Base-by-base conservation (phyloP, 2,888 invertebrate genomes). In the Perizoma affinitatum region DNA sequence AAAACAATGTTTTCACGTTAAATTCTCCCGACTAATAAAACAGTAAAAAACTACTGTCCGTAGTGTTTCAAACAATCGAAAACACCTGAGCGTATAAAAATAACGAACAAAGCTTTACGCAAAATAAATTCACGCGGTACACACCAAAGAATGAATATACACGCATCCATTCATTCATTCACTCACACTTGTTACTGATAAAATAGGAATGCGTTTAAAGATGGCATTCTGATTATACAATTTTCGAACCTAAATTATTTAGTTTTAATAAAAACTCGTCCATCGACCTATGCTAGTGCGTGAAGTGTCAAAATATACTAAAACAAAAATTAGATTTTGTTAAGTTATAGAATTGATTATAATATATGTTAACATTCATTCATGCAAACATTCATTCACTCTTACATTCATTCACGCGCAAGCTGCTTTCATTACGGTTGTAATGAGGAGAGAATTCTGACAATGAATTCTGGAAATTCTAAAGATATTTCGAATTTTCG, bases 391-490 rank as follows among this genome's bases (percentile, higher is more conserved):
- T 35, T 9, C 34, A 46, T 40, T 49, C 49, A 40, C 11, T 49
- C 49, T 6, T 49, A 35, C 49, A 49, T 44, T 22, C 45, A 40
- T 45, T 50, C 48, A 50, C 52, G 47, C 44, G 42, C 58, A 54
- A 51, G 47, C 8, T 57, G 62, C 65, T 60, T 65, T 65, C 68
- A 66, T 61, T 65, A 59, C 49, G 54, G 54, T 66, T 66, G 66
- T 63, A 67, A 69, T 62, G 65, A 67, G 56, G 48, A 59, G 61
- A 22, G 57, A 61, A 53, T 54, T 36, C 44, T 62, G 59, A 67
- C 66, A 69, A 67, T 67, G 60, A 69, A 66, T 63, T 69, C 67
- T 66, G 67, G 66, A 52, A 58, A 45, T 69, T 66, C 54, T 58
- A 67, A 65, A 65, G 66, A 65, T 60, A 65, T 69, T 69, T 69